Conservation (phyloP, 1,140 invertebrate genomes). For the Calliopsis andreniformis region DNA sequence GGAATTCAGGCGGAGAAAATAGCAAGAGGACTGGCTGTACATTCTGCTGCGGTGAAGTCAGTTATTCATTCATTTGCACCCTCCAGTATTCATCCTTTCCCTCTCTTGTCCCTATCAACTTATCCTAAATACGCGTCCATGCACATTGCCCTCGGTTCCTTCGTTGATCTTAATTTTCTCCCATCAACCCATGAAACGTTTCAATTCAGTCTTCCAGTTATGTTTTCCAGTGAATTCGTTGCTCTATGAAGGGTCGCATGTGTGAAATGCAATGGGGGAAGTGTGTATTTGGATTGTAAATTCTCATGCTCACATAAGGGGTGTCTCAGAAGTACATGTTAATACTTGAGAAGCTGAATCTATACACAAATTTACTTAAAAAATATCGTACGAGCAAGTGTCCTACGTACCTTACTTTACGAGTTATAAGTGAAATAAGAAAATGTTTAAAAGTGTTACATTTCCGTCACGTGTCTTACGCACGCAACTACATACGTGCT, state of each 20-base stretch:
- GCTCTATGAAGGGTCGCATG: neutral
- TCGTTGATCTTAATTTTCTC: conserved; percentile 29
- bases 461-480: no score
- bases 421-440: no score
- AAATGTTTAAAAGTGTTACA: no score
- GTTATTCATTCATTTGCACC: conserved; percentile 74
- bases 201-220: conserved; percentile 1
- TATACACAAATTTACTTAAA: no score
- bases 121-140: conserved; percentile 3
- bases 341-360: no score
- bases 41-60: conserved; percentile 68
- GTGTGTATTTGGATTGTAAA: no score
- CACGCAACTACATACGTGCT: no score
- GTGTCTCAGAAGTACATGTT: no score
- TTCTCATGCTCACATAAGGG: no score
- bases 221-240: neutral
- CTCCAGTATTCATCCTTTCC: conserved; percentile 64
- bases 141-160: conserved; percentile 19
- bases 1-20: conserved; percentile 30
- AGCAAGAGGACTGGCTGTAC: conserved; percentile 48
- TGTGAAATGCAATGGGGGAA: no score
- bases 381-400: no score
- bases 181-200: neutral
- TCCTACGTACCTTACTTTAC: no score
- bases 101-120: neutral